These are phyloP conservation scores for Pampus argenteus DNA, from an alignment of 2,797 vertebrate species.

Conservation along the genomic window DNA sequence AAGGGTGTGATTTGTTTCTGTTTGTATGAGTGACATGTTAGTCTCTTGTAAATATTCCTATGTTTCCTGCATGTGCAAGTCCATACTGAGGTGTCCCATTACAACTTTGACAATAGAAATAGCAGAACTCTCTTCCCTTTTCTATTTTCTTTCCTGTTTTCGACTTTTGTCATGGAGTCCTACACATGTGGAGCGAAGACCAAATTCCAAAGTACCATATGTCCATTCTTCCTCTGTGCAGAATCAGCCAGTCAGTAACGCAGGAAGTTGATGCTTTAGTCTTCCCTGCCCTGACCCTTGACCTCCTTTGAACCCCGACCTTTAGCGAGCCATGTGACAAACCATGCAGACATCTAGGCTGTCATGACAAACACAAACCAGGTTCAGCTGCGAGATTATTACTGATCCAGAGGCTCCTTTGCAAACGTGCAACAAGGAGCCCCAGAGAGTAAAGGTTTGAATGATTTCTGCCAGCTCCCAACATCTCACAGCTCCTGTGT, in stretches of 20 bases:
- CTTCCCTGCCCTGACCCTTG: slow-evolving; percentile 63
- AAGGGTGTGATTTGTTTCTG: slow-evolving; percentile 1
- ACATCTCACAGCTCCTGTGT: slow-evolving; percentile 31
- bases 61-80: slow-evolving; percentile 11
- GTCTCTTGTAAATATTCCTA: slow-evolving; percentile 28
- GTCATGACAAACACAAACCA: slow-evolving; percentile 78
- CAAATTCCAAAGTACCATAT: slow-evolving; percentile 66
- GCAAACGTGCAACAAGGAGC: slow-evolving; percentile 32
- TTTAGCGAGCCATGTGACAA: slow-evolving; percentile 57
- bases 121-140: slow-evolving; percentile 25
- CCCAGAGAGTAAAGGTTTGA: slow-evolving; percentile 25
- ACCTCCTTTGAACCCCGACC: slow-evolving; percentile 71
- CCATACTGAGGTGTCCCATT: slow-evolving; percentile 31
- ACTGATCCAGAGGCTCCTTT: slow-evolving; percentile 57
- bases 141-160: slow-evolving; percentile 66
- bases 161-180: slow-evolving; percentile 38
- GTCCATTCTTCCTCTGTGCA: slow-evolving; percentile 49
- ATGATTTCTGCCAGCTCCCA: slow-evolving; percentile 31
- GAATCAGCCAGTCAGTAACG: slow-evolving; percentile 60
- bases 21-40: slow-evolving; percentile 15
- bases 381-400: slow-evolving; percentile 64
- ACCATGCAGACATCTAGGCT: slow-evolving; percentile 64
- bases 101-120: slow-evolving; percentile 31
- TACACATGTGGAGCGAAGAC: slow-evolving; percentile 22
- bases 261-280: slow-evolving; percentile 77